Evolutionary conservation across 2,888 invertebrate genomes (phyloP).

Genomic region (Saturnia japonica): DNA sequence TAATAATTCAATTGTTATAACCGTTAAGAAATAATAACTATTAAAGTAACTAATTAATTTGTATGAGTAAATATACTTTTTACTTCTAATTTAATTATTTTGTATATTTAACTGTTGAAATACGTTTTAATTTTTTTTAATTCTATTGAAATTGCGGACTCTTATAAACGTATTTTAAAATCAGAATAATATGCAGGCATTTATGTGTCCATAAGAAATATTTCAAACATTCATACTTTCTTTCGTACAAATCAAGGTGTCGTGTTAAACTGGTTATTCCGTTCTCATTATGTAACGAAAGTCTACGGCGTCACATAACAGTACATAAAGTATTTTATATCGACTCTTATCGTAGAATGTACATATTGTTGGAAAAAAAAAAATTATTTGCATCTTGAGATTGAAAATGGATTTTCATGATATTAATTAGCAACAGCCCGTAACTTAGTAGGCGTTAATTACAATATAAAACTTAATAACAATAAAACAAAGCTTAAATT

Average conservation of each 20-base stretch:
- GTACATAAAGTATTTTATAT: slow-evolving; percentile 32
- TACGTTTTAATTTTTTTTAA: background rate
- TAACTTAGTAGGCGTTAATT: too few species aligned
- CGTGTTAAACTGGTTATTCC: slow-evolving; percentile 25
- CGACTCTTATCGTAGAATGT: background rate
- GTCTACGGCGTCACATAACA: slow-evolving; percentile 28
- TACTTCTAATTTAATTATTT: background rate
- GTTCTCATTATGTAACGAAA: slow-evolving; percentile 29
- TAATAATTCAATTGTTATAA: background rate
- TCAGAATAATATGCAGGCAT: background rate
- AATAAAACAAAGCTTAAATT: too few species aligned
- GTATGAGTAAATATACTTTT: background rate
- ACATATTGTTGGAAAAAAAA: background rate
- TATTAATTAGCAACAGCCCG: too few species aligned
- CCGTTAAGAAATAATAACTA: background rate
- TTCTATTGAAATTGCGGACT: background rate
- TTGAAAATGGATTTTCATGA: background rate
- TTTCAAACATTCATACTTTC: slow-evolving; percentile 10
- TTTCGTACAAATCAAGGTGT: slow-evolving; percentile 28
- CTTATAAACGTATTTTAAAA: background rate
- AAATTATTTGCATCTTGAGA: background rate
- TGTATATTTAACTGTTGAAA: background rate
- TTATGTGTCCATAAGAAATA: background rate
- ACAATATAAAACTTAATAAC: too few species aligned
- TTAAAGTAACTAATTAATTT: background rate